Evolutionary conservation across 2,888 invertebrate species (phyloP), one percentile per base, ranked within the genome.

Genomic region (Artemia sinica): DNA sequence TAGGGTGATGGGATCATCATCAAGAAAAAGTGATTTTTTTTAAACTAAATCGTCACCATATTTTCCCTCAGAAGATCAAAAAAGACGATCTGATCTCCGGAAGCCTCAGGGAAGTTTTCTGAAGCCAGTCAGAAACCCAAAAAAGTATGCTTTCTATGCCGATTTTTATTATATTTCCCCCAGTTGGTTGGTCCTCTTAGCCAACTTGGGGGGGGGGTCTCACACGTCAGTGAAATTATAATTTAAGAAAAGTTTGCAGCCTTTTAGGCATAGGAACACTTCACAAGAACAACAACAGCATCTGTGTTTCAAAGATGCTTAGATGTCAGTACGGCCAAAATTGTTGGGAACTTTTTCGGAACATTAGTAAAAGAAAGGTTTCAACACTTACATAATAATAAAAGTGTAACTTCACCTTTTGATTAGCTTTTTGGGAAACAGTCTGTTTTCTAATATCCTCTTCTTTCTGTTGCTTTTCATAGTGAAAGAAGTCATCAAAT

Each of bases 401-500:
- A 13, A 52, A 13, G 28, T 8, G 2, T 58, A 58, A 28, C 14
- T 2, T 58, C 10, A 58, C 63, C 63, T 58, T 58, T 28, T 58
- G 63, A n/a, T 58, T 11, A 10, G 63, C 63, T 58, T 28, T 58
- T 9, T 58, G 70, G n/a, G 73, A 72, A 10, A 71, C 71, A 66
- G 70, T 70, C 14, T 69, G 68, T 66, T 73, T 72, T 12, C 88
- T 83, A 73, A 83, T 85, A 78, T 89, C 89, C 76, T 91, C 93
- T 77, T 94, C 93, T 76, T 94, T 91, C 78, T 96, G 95, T 66
- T 91, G 84, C 76, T 90, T 88, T 79, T 97, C 96, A 77, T 97
- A 97, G 79, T 97, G 96, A 74, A 88, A 86, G 79, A 97, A 97
- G 79, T 97, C 97, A 79, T 97, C 96, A 78, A 97, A 97, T 77